A percentile compares a stretch with the other conserved stretches of the same genome.
phyloP scores from a whole-genome alignment of 2,797 vertebrate species.

The Scarus forsteni region DNA sequence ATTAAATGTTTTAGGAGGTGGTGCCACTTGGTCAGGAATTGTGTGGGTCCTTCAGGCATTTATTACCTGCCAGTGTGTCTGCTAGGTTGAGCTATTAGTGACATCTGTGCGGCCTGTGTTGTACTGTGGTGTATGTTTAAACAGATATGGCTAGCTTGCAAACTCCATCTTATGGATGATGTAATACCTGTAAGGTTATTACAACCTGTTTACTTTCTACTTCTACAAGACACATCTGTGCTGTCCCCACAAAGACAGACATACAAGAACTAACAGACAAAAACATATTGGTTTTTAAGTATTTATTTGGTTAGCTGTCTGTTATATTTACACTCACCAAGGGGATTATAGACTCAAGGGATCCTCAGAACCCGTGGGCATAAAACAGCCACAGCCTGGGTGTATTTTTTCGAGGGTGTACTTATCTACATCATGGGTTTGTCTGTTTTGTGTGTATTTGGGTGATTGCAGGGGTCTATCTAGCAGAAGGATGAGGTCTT shows the following conservation, averaged over 20 bases:
- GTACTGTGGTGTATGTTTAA: no score
- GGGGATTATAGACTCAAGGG: conserved; percentile 54
- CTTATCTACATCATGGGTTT: conserved; percentile 44
- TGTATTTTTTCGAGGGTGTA: conserved; percentile 18
- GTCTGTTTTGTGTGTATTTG: conserved; percentile 38
- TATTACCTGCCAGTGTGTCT: no score
- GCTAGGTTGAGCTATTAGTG: no score
- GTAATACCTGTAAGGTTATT: no score
- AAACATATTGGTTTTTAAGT: background rate
- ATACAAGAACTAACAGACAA: background rate
- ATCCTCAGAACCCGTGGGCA: conserved; percentile 39
- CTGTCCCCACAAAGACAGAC: conserved; percentile 4
- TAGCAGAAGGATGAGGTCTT: conserved; percentile 57
- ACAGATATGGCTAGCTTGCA: no score
- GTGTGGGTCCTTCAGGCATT: no score
- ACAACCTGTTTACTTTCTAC: no score
- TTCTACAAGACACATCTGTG: no score
- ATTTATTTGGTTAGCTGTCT: background rate
- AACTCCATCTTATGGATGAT: no score
- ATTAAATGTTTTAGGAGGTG: no score
- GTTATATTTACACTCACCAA: background rate
- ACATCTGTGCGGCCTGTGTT: no score
- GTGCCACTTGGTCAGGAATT: no score
- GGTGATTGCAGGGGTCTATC: conserved; percentile 51
- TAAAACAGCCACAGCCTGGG: conserved; percentile 28